Evolutionary conservation across 2,113 vertebrate species (phyloP).

Genomic region (Choloepus hoffmanni): DNA sequence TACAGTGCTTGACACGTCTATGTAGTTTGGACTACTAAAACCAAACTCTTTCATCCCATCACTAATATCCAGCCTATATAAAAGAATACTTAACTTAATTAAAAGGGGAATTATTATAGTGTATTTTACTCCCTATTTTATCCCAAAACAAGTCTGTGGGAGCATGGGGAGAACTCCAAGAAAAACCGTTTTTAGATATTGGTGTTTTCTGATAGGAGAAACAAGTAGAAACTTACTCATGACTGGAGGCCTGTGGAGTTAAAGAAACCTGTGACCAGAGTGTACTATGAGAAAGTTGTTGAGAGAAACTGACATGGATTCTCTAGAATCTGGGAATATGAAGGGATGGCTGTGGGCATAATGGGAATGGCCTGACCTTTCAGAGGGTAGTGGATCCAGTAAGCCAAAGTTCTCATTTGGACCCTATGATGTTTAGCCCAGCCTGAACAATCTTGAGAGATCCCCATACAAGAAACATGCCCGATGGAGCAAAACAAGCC

Average conservation of each 20-base stretch:
- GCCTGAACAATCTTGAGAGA: not conserved
- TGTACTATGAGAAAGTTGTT: not conserved
- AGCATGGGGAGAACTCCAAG: not conserved
- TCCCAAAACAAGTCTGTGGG: not conserved
- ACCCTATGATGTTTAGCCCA: not conserved
- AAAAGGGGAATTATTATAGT: not conserved
- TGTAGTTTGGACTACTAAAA: not conserved
- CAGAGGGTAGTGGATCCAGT: not conserved
- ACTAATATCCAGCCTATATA: not conserved
- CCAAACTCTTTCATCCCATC: not conserved
- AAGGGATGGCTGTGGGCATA: not conserved
- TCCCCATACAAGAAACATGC: not conserved
- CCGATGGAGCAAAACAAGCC: not conserved
- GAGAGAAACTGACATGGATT: not conserved
- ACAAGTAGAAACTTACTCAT: not conserved
- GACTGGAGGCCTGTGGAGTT: not conserved
- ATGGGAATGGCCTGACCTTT: not conserved
- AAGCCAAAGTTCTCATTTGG: not conserved
- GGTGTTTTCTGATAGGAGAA: not conserved
- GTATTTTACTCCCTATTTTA: not conserved
- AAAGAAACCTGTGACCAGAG: not conserved
- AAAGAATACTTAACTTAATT: not conserved
- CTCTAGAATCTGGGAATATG: not conserved
- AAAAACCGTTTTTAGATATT: not conserved
- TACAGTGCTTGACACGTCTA: not conserved